Percentiles rank a stretch among this genome's conserved stretches.
These are phyloP conservation scores for Hipparchia sbordonii DNA, from an alignment of 2,888 invertebrate genomes.

Conservation along the genomic window DNA sequence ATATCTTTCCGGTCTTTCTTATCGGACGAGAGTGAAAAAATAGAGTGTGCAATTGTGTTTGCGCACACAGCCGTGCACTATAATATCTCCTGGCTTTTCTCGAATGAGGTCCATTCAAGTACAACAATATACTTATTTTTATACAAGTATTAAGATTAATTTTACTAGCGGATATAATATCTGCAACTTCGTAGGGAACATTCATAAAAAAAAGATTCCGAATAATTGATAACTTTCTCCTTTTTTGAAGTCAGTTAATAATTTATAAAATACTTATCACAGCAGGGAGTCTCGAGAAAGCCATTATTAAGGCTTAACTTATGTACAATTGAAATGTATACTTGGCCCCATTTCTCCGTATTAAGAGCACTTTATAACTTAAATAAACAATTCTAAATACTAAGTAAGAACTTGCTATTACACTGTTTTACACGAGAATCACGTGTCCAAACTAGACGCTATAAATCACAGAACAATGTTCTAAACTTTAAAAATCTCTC, in stretches of 20 bases:
- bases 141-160: no score
- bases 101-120: no score
- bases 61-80: no score
- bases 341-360: slow-evolving; percentile 10
- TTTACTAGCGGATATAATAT: no score
- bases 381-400: slow-evolving; percentile 7
- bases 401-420: slow-evolving; percentile 17
- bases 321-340: slow-evolving; percentile 14
- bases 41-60: no score
- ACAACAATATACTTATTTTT: no score
- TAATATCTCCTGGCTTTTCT: no score
- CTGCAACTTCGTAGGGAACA: no score
- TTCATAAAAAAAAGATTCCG: no score
- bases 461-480: slow-evolving; percentile 32
- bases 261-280: neutral
- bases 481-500: slow-evolving; percentile 35
- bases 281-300: neutral
- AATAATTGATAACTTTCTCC: no score
- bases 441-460: slow-evolving; percentile 26
- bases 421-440: slow-evolving; percentile 19
- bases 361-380: slow-evolving; percentile 6
- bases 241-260: neutral
- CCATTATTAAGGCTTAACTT: slow-evolving; percentile 23
- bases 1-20: no score
- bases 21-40: no score